phyloP scores from a whole-genome alignment of 2,888 invertebrate species.

The Pristionchus fissidentatus region DNA sequence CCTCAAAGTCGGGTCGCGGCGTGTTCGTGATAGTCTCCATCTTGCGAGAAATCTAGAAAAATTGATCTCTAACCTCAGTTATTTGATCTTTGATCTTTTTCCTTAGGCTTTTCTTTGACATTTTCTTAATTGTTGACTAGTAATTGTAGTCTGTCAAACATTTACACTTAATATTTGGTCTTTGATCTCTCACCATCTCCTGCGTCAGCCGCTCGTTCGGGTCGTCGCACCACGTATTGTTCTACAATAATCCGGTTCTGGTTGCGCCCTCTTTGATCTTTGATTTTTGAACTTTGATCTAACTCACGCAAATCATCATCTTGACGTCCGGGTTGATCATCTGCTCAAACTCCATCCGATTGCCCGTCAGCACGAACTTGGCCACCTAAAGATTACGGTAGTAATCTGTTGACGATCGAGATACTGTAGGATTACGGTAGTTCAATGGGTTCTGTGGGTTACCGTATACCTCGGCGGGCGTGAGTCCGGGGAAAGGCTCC shows the following conservation, averaged over 20 bases:
- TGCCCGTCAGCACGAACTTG: conserved; percentile 1
- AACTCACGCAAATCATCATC: conserved; percentile 6
- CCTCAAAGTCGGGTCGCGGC: conserved; percentile 18
- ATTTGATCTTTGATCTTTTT: no score
- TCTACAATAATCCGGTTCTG: conserved; percentile 5
- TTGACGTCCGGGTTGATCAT: neutral
- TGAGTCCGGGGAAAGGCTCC: conserved; percentile 40
- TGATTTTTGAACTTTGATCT: conserved; percentile 8
- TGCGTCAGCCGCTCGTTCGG: neutral
- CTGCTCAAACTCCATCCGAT: conserved; percentile 30
- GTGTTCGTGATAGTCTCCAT: neutral
- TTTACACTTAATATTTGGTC: no score
- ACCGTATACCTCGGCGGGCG: conserved; percentile 33
- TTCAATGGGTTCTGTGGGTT: neutral
- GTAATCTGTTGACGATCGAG: neutral
- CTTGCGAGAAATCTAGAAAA: conserved; percentile 1
- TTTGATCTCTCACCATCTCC: neutral
- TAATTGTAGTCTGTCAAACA: no score
- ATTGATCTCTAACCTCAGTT: neutral
- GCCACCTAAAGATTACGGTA: neutral
- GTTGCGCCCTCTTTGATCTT: conserved; percentile 18
- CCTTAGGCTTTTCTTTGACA: no score
- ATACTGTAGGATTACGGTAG: neutral
- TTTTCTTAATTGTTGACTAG: no score
- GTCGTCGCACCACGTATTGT: neutral